These are phyloP conservation scores for Lottia gigantea DNA, from an alignment of 2,888 invertebrate genomes.

Conservation along the genomic window DNA sequence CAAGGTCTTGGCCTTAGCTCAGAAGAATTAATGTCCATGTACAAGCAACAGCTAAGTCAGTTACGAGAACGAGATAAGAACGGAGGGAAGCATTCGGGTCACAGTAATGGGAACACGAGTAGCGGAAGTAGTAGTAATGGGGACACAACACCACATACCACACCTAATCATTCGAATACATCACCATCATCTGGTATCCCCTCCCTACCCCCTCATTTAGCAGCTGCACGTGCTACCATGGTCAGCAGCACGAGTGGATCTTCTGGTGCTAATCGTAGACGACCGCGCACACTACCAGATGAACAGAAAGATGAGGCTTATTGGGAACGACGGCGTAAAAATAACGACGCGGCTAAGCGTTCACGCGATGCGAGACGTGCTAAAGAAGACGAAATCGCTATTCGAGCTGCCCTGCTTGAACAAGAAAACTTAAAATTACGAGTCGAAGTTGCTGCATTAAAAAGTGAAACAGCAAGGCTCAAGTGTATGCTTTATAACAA, in stretches of 20 bases:
- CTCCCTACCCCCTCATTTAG: slow-evolving; percentile 27
- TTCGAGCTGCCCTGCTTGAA: slow-evolving; percentile 87
- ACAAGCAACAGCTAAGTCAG: slow-evolving; percentile 53
- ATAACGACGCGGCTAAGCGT: slow-evolving; percentile 94
- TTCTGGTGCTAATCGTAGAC: slow-evolving; percentile 31
- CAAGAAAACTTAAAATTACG: slow-evolving; percentile 85
- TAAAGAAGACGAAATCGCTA: slow-evolving; percentile 92
- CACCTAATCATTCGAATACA: slow-evolving; percentile 31
- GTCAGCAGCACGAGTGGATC: slow-evolving; percentile 21
- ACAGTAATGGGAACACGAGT: slow-evolving; percentile 21
- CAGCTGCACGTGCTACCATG: slow-evolving; percentile 21
- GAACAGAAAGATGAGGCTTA: slow-evolving; percentile 82
- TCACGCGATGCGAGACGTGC: slow-evolving; percentile 89
- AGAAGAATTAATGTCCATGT: slow-evolving; percentile 58
- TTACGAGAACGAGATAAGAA: slow-evolving; percentile 46
- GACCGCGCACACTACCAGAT: slow-evolving; percentile 61
- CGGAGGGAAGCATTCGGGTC: neutral
- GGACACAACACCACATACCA: slow-evolving; percentile 23
- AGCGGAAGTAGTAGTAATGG: slow-evolving; percentile 21
- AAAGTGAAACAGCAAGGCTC: slow-evolving; percentile 75
- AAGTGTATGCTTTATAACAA: slow-evolving; percentile 70
- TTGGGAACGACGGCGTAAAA: slow-evolving; percentile 87
- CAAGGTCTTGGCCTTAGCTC: slow-evolving; percentile 47
- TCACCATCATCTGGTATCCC: slow-evolving; percentile 23
- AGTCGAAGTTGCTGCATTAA: slow-evolving; percentile 77